phyloP scores from a whole-genome alignment of 2,797 vertebrate species.

The Sciaenops ocellatus region DNA sequence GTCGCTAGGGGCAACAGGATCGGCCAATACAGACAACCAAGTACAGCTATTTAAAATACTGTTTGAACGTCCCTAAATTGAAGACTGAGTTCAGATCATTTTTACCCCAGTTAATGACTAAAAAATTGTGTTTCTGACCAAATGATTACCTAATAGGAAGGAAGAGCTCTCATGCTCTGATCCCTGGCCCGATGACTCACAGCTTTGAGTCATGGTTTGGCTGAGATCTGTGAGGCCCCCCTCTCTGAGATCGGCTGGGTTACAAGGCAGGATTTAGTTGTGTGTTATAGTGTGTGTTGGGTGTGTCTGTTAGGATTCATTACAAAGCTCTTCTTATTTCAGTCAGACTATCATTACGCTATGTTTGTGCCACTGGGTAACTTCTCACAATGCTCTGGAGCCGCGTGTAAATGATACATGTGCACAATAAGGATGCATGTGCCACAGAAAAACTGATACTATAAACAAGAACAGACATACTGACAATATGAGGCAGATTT shows the following conservation, averaged over 20 bases:
- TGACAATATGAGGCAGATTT: neutral
- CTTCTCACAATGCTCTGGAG: constrained; percentile 4
- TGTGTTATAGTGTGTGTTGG: neutral
- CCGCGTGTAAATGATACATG: neutral
- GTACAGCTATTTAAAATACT: neutral
- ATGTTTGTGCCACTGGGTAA: neutral
- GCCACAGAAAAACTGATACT: neutral
- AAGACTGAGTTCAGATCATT: neutral
- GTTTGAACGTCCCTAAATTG: neutral
- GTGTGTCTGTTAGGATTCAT: neutral
- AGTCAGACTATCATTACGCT: neutral
- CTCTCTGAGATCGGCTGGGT: neutral
- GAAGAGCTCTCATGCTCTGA: neutral
- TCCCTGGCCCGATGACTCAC: constrained; percentile 30
- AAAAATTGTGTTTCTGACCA: neutral
- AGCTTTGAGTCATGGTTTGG: constrained; percentile 38
- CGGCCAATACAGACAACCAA: neutral
- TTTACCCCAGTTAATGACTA: neutral
- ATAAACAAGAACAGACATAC: neutral
- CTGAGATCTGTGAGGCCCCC: neutral
- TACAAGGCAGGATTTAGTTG: neutral
- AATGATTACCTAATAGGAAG: neutral
- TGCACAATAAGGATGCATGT: neutral
- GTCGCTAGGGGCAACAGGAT: neutral
- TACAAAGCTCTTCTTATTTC: constrained; percentile 9